These are phyloP conservation scores for Erethizon dorsatum DNA, from an alignment of 2,797 vertebrate genomes.

Conservation along the genomic window DNA sequence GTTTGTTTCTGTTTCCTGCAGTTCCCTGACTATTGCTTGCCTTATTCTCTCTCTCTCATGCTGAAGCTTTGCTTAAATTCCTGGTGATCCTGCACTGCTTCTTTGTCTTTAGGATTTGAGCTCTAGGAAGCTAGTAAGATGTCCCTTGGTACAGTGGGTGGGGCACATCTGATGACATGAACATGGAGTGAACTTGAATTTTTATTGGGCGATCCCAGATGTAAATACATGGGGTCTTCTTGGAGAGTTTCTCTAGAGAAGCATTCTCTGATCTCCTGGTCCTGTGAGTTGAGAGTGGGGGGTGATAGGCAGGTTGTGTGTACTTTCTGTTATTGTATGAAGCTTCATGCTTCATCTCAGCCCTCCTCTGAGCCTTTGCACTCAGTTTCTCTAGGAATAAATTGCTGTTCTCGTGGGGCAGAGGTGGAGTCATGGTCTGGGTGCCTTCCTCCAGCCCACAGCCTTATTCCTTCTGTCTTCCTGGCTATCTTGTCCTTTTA, in stretches of 20 bases:
- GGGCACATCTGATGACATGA: background rate
- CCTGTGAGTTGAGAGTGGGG: background rate
- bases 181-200: background rate
- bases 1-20: background rate
- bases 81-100: background rate
- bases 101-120: background rate
- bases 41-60: background rate
- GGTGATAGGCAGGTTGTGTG: background rate
- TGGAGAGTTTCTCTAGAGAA: background rate
- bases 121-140: background rate
- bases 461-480: background rate
- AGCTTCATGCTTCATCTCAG: background rate
- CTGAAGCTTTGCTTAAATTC: background rate
- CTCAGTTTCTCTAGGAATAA: background rate
- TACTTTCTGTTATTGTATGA: background rate
- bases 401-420: fast-evolving
- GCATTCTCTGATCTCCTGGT: background rate
- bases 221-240: background rate
- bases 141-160: background rate
- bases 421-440: background rate
- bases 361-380: background rate
- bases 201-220: background rate
- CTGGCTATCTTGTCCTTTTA: no score
- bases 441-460: background rate
- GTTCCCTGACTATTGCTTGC: background rate